phyloP scores from a whole-genome alignment of 1,140 invertebrate species.

The Mamestra configurata region DNA sequence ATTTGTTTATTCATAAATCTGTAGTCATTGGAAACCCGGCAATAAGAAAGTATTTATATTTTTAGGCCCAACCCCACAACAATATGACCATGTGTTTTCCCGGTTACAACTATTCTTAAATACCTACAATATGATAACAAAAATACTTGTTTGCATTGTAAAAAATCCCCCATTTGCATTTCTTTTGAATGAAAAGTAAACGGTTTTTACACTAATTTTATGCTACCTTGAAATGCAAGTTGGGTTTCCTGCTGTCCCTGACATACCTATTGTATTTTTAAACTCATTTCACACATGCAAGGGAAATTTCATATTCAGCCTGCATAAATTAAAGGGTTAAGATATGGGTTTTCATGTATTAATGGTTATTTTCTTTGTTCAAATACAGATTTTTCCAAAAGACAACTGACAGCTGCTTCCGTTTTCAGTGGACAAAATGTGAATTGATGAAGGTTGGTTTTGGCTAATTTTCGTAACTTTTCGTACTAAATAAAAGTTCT shows the following conservation, averaged over 20 bases:
- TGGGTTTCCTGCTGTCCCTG: neutral
- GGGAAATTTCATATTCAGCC: neutral
- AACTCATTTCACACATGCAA: neutral
- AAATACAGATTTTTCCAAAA: neutral
- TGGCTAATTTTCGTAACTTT: too few species aligned
- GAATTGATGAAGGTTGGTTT: too few species aligned
- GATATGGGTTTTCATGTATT: neutral
- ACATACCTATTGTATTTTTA: constrained; percentile 11
- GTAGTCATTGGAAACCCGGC: too few species aligned
- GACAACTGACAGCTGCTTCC: neutral
- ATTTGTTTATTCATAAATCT: too few species aligned
- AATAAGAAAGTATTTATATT: too few species aligned
- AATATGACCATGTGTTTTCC: too few species aligned
- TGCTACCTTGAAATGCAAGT: neutral
- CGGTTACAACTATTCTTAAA: too few species aligned
- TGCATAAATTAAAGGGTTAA: neutral
- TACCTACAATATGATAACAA: too few species aligned
- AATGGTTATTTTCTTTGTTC: neutral
- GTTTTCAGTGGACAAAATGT: neutral
- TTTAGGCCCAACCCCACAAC: too few species aligned
- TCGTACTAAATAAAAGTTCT: too few species aligned
- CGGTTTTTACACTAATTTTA: neutral
- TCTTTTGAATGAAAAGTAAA: neutral
- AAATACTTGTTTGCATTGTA: neutral
- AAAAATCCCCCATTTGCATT: neutral